Base-by-base conservation (phyloP, 2,797 vertebrate genomes). In the Nothura maculosa region DNA sequence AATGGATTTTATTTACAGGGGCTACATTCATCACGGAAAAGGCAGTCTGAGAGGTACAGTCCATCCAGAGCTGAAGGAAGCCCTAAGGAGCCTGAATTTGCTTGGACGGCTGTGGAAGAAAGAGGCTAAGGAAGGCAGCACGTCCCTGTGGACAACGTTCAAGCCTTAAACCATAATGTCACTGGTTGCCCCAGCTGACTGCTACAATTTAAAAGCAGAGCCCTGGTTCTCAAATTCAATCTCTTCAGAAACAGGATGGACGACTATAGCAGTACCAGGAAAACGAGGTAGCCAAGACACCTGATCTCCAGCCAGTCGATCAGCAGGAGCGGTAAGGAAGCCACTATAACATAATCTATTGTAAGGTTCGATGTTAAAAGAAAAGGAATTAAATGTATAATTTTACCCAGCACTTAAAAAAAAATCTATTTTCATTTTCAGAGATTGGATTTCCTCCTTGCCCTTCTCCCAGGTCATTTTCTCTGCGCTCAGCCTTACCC, bases 371-470 rank as follows among this genome's bases (percentile, higher is more conserved):
- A 91, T 70, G 47, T 82, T 87, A 95, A 74, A 42, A 93, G 84
- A 80, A 82, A 96, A 95, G 87, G 62, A 96, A 97, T 96, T 97
- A 96, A 86, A 95, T 89, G 91, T 96, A 95, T 89, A 97, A 97
- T 95, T 96, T 94, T 93, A 91, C 85, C 90, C 36, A 87, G 94
- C 90, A 94, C 96, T 97, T 97, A 78, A 89, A 76, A 92, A 86
- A 93, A 95, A 94, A 93, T 94, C 96, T 83, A 79, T 96, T 97
- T 97, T 97, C 93, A 96, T 96, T 97, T 95, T 93, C 96, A 97
- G 81, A 77, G 88, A 90, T 87, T 96, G 89, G 81, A 94, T 95
- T 96, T 66, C 95, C 84, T 96, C 81, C 79, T 78, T 90, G 89
- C 87, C 92, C 95, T 94, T 95, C 91, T 97, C 92, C 82, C 72